Evolutionary conservation across 2,888 invertebrate genomes (phyloP).

Genomic region (Acanthococcus lagerstroemiae): DNA sequence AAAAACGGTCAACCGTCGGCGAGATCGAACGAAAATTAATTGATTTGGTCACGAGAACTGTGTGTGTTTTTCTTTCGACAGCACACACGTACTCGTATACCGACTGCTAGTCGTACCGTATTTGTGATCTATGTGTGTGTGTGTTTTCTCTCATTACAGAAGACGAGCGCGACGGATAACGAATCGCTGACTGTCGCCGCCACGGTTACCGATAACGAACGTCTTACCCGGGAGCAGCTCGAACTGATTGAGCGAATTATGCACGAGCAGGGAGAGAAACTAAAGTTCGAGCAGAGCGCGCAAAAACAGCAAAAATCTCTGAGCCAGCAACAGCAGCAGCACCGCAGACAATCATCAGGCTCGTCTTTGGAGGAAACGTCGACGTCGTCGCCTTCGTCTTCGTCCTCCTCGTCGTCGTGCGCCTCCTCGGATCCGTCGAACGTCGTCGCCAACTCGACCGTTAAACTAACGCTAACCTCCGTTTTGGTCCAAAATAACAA

Average conservation of each 20-base stretch:
- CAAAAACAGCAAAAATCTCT: constrained; percentile 9
- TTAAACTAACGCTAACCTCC: constrained; percentile 17
- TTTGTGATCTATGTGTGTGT: no score
- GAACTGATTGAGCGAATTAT: constrained; percentile 67
- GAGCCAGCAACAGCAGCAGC: constrained; percentile 6
- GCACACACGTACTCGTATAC: no score
- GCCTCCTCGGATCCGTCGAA: constrained; percentile 3
- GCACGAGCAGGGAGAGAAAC: constrained; percentile 42
- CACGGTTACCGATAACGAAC: constrained; percentile 49
- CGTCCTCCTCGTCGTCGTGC: background rate
- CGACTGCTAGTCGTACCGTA: no score
- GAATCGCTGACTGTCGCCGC: no score
- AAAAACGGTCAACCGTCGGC: no score
- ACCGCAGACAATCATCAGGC: constrained; percentile 13
- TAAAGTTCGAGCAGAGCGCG: constrained; percentile 12
- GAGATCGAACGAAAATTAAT: no score
- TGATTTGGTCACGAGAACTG: no score
- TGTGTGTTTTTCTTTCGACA: no score
- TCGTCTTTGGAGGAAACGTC: constrained; percentile 2
- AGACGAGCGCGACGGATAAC: background rate
- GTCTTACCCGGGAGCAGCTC: constrained; percentile 60
- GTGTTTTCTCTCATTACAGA: background rate
- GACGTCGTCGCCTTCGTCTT: background rate
- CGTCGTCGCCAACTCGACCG: constrained; percentile 13
- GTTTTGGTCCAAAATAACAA: constrained; percentile 16